Base-by-base conservation (phyloP, 2,888 invertebrate genomes). In the Melikaiella ostensackeni region DNA sequence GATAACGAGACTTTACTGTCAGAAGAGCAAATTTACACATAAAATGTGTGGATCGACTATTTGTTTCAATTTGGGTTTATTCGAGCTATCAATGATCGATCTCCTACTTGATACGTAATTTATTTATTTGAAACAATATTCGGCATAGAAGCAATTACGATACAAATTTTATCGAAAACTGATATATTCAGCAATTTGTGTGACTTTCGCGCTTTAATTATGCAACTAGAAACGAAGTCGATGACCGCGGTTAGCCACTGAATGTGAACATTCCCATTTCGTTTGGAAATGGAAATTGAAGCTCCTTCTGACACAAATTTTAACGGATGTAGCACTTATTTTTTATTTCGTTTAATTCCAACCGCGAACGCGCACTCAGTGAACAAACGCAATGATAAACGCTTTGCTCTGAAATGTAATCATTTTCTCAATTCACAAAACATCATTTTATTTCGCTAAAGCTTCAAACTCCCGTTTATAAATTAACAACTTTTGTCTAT, bases 281-380 rank as follows among this genome's bases (percentile, higher is more conserved):
- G 11, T 11, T 9, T 50, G 50, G 16, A 50, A 70, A 70, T 70
- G 70, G 70, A 46, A 70, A 70, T 33, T 70, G n/a, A 50, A 70
- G 70, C 50, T 70, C 30, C 50, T 50, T 70, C 27, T 30, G n/a
- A 70, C 70, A 70, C 50, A 50, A 70, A 70, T 70, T 70, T 70
- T 50, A 70, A 70, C 30, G 70, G n/a, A 30, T 70, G 50, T 30
- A 42, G 46, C 30, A 70, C 50, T 70, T 30, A 30, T 46, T 70
- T 70, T 50, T 27, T 30, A 70, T 70, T 50, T 30, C 30, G 46
- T 70, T 50, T 50, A 70, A 30, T 70, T 30, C 19, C 19, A 24
- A 9, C 19, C 13, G 11, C 66, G 21, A 66, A 30, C 16, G 24
- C 46, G 27, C 16, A 38, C 42, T 27, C 46, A 46, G n/a, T 30